These are phyloP conservation scores for Plotosus lineatus DNA, from an alignment of 2,113 vertebrate genomes.

Conservation along the genomic window DNA sequence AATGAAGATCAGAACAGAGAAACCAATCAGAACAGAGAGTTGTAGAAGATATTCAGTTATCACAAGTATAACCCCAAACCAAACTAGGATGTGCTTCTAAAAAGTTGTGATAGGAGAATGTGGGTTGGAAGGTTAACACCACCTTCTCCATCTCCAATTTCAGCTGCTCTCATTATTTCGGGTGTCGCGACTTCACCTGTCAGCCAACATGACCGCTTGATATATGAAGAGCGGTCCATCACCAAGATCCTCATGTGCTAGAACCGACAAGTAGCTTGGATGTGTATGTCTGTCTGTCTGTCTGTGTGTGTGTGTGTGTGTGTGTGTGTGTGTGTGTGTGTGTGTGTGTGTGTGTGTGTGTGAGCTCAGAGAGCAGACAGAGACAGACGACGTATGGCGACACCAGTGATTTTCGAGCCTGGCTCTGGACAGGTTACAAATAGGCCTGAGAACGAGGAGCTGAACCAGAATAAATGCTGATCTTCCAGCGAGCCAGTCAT, in stretches of 20 bases:
- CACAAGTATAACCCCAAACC: not conserved
- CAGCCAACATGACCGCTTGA: conserved; percentile 71
- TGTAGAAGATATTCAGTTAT: not conserved
- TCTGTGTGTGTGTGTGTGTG: conserved; percentile 4
- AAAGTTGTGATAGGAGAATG: conserved; percentile 41
- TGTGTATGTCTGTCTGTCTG: conserved; percentile 14
- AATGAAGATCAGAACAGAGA: not conserved
- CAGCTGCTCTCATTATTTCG: conserved; percentile 76
- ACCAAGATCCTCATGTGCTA: conserved; percentile 72
- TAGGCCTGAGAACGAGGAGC: conserved; percentile 71
- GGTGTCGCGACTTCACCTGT: conserved; percentile 70
- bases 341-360: not conserved
- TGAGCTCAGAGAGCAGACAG: conserved; percentile 60
- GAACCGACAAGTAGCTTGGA: conserved; percentile 66
- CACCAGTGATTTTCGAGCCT: conserved; percentile 67
- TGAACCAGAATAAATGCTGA: conserved; percentile 73
- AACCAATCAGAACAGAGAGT: not conserved
- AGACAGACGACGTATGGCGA: conserved; percentile 72
- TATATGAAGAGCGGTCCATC: conserved; percentile 75
- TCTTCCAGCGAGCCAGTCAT: conserved; percentile 70
- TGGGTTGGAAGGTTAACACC: conserved; percentile 45
- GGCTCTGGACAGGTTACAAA: conserved; percentile 79
- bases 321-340: not conserved
- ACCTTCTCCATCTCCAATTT: conserved; percentile 67
- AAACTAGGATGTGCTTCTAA: conserved; percentile 12